A percentile compares a stretch with the other conserved stretches of the same genome.
Evolutionary conservation across 1,140 invertebrate genomes (phyloP).

Genomic region (Panagrolaimus sp.): DNA sequence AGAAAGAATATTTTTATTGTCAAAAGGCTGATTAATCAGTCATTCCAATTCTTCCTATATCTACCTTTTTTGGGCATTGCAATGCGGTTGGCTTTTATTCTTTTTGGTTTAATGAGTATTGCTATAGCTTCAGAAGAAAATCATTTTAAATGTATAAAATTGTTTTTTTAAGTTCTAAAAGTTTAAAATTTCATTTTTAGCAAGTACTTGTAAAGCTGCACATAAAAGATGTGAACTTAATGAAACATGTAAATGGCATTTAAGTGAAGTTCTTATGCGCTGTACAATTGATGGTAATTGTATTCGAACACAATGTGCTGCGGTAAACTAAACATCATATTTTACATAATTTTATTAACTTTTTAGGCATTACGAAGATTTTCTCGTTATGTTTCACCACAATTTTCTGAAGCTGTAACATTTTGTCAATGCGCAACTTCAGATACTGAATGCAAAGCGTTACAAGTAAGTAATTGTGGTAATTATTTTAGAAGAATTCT

Average conservation of each 20-base stretch:
- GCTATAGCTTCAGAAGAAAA: neutral
- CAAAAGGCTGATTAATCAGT: too few relatives aligned
- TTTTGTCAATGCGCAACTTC: slow-evolving; percentile 51
- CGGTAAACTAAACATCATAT: slow-evolving; percentile 25
- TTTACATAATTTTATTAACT: neutral
- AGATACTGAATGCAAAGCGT: slow-evolving; percentile 39
- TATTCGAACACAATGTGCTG: slow-evolving; percentile 38
- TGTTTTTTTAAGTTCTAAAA: too few relatives aligned
- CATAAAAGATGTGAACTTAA: slow-evolving; percentile 39
- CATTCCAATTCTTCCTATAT: neutral
- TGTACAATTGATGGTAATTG: slow-evolving; percentile 32
- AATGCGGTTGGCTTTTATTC: neutral
- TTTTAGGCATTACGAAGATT: slow-evolving; percentile 52
- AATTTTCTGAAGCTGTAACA: slow-evolving; percentile 45
- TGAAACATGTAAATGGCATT: slow-evolving; percentile 52
- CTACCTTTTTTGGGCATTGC: neutral
- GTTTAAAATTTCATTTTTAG: slow-evolving; percentile 13
- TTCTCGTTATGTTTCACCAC: slow-evolving; percentile 40
- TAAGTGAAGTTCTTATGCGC: slow-evolving; percentile 52
- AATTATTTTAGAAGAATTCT: neutral
- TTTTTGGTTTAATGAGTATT: neutral
- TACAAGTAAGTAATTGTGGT: slow-evolving; percentile 35
- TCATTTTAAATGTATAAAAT: too few relatives aligned
- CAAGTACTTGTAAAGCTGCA: slow-evolving; percentile 35
- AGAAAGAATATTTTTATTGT: too few relatives aligned